Conservation (phyloP, 2,113 vertebrate genomes). For the Sturnus vulgaris region DNA sequence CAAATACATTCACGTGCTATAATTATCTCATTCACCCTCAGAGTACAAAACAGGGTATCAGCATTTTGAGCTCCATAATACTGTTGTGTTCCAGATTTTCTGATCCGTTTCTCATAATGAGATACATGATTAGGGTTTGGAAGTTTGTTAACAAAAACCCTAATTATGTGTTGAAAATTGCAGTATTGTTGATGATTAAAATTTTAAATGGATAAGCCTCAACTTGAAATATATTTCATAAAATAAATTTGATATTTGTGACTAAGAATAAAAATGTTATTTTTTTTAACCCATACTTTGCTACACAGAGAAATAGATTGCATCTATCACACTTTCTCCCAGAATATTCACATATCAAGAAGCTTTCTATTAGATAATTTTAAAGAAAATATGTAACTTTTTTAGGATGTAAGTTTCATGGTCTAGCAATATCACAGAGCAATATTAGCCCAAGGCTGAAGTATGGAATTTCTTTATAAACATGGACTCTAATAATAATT, state of each 20-base stretch:
- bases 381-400: neutral
- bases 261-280: neutral
- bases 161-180: conserved; percentile 31
- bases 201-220: neutral
- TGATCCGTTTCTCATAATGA: conserved; percentile 32
- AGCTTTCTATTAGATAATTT: conserved; percentile 9
- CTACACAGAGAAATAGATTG: neutral
- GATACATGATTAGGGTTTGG: conserved; percentile 25
- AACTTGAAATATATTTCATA: neutral
- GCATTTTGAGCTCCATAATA: neutral
- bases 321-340: neutral
- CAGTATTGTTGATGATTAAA: neutral
- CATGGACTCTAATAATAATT: neutral
- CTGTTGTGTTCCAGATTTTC: conserved; percentile 29
- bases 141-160: conserved; percentile 14
- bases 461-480: conserved; percentile 12
- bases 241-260: neutral
- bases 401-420: conserved; percentile 9
- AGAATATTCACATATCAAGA: neutral
- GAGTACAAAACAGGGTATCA: conserved; percentile 2
- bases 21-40: conserved; percentile 19
- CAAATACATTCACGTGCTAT: neutral
- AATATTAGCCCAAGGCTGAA: conserved; percentile 43
- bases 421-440: conserved; percentile 58
- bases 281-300: conserved; percentile 5